phyloP scores from a whole-genome alignment of 2,888 invertebrate species.

The Eupithecia centaureata region DNA sequence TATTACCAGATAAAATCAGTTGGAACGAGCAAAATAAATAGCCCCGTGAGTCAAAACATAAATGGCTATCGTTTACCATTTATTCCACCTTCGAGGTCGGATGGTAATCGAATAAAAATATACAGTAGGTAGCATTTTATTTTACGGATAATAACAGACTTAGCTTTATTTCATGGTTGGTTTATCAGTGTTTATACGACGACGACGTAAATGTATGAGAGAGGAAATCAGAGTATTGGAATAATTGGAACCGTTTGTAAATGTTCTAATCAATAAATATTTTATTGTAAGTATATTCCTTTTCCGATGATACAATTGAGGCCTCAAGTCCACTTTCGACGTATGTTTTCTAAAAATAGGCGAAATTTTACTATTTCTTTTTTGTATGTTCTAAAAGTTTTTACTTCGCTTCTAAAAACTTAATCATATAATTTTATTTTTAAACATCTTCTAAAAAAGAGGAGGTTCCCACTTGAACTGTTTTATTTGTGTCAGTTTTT shows the following conservation, averaged over 20 bases:
- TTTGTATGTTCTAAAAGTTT: too few relatives aligned
- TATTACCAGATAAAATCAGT: slow-evolving; percentile 33
- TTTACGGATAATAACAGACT: slow-evolving; percentile 11
- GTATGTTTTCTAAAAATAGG: too few relatives aligned
- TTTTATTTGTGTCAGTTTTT: too few relatives aligned
- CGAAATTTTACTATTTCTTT: too few relatives aligned
- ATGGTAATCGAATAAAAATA: slow-evolving; percentile 18
- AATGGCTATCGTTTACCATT: slow-evolving; percentile 27
- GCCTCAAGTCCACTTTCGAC: not conserved
- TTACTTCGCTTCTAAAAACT: too few relatives aligned
- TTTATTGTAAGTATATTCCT: not conserved
- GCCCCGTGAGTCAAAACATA: slow-evolving; percentile 25
- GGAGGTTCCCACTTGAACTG: too few relatives aligned
- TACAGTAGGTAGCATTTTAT: slow-evolving; percentile 1
- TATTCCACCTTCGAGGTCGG: slow-evolving; percentile 22
- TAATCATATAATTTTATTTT: too few relatives aligned
- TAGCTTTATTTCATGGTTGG: slow-evolving; percentile 9
- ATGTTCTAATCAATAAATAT: not conserved
- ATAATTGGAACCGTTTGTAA: not conserved
- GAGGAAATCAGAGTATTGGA: slow-evolving; percentile 1
- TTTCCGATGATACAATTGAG: not conserved
- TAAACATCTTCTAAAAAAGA: too few relatives aligned
- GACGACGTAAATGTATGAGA: not conserved
- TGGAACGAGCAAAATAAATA: slow-evolving; percentile 32
- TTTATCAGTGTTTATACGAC: not conserved